Base-by-base conservation (phyloP, 2,797 vertebrate genomes). In the Sebastiscus albofasciatus region DNA sequence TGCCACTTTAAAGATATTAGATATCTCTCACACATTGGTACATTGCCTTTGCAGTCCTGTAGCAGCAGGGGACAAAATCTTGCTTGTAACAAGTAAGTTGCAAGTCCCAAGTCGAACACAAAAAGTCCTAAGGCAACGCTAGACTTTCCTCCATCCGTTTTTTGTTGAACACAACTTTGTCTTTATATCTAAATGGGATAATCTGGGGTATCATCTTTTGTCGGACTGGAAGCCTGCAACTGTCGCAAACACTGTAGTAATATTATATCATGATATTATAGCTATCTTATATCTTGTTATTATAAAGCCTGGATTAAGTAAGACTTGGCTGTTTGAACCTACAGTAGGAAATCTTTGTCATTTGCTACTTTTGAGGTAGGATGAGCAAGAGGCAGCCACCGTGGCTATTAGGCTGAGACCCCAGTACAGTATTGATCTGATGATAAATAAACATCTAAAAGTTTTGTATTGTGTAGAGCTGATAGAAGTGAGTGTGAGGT, bases 401-500 rank as follows among this genome's bases (percentile, higher is more conserved):
- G 2, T 10, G 2, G 24, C 18, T 56, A 3, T 9, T 2, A 34
- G 27, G 22, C 27, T 22, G 52, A 65, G 16, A 26, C n/a, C 34
- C 3, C 24, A 31, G 11, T 16, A 26, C 31, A 13, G 36, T 26
- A 31, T 75, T 3, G 27, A 36, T 62, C 33, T 67, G 16, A 54
- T 73, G n/a, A 76, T 73, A 12, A 71, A 54, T 20, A 52, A 60
- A 65, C 31, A 46, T 24, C 10, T 46, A 36, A 24, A 75, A 34
- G 46, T 34, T 62, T 20, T 31, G 69, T 29, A 14, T 31, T 75
- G 64, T 71, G 39, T 4, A 4, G 34, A 39, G n/a, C 52, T 42
- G 34, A 73, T 22, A 54, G 16, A 18, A 77, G 33, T 31, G 31
- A 77, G 72, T 26, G 22, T n/a, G 75, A 81, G 75, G 85, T 36